Percentiles rank a stretch among this genome's conserved stretches.
phyloP scores from a whole-genome alignment of 2,797 vertebrate genomes.

The Gallirallus australis region DNA sequence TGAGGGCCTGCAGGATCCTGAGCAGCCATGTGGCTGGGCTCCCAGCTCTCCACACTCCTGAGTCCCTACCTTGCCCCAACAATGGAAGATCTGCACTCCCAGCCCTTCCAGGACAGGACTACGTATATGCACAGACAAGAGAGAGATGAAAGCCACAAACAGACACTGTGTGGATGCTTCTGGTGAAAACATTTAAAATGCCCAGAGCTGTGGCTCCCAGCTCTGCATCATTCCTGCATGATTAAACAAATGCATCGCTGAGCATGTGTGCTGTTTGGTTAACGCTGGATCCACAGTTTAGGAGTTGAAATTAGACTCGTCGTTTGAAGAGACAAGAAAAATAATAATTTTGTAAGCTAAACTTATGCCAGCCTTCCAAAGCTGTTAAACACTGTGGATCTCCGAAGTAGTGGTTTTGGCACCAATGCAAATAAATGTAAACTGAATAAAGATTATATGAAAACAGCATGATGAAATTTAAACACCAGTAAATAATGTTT shows the following conservation, averaged over 20 bases:
- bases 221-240: neutral
- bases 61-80: neutral
- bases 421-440: constrained; percentile 15
- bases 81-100: neutral
- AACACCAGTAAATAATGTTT: constrained; percentile 24
- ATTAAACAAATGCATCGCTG: neutral
- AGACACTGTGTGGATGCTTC: neutral
- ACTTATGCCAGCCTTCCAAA: neutral
- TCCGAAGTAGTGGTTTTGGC: neutral
- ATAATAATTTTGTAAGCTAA: neutral
- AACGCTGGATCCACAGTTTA: neutral
- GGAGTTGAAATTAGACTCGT: neutral
- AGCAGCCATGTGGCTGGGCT: neutral
- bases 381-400: neutral
- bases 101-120: neutral
- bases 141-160: neutral
- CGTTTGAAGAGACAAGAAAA: neutral
- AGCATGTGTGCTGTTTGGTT: neutral
- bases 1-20: neutral
- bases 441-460: constrained; percentile 18
- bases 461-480: constrained; percentile 50
- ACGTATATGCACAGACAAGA: rapidly evolving
- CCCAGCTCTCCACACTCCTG: no score
- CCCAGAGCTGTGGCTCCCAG: neutral
- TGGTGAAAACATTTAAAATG: neutral